Base-by-base conservation (phyloP, 2,888 invertebrate genomes). In the Hermaeophaga mercurialis region DNA sequence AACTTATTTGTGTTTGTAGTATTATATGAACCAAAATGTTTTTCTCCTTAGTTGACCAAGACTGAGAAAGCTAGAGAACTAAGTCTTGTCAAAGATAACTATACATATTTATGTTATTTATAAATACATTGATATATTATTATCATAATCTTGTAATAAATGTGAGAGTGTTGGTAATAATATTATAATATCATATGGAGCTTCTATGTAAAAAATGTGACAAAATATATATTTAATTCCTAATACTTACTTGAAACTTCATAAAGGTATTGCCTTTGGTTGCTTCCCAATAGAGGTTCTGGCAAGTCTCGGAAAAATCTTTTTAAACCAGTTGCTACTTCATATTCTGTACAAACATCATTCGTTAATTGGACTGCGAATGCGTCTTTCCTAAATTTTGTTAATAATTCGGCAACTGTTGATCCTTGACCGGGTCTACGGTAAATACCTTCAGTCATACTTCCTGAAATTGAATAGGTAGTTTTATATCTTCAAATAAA, bases 261-360 rank as follows among this genome's bases (percentile, higher is more conserved):
- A 48, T 87, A 84, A 46, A 91, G 82, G 65, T 84, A 84, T 54
- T 83, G 81, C 63, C 91, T 86, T 46, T 89, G 83, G 36, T 81
- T 80, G n/a, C 84, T 81, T 1, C 91, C 89, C 56, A 96, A 80
- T 22, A 96, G 79, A 1, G 94, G 87, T 68, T 94, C 92, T 0
- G 92, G 90, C 46, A 96, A 80, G 67, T 91, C 91, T n/a, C 94
- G 81, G 75, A 96, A 89, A 79, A 94, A 96, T 58, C 94, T 81
- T 76, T 95, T 94, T 4, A 96, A 79, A 0, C 89, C 91, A 28
- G 90, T 91, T 2, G 94, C 90, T 9, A 95, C 93, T 72, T 95
- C 95, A 75, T 94, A 90, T 66, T 94, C 93, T 0, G 87, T 85
- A 70, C 89, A 91, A 46, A 87, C 86, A 36, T 85, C 85, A 3